Base-by-base conservation (phyloP, 2,888 invertebrate genomes). In the Apantesis nais region DNA sequence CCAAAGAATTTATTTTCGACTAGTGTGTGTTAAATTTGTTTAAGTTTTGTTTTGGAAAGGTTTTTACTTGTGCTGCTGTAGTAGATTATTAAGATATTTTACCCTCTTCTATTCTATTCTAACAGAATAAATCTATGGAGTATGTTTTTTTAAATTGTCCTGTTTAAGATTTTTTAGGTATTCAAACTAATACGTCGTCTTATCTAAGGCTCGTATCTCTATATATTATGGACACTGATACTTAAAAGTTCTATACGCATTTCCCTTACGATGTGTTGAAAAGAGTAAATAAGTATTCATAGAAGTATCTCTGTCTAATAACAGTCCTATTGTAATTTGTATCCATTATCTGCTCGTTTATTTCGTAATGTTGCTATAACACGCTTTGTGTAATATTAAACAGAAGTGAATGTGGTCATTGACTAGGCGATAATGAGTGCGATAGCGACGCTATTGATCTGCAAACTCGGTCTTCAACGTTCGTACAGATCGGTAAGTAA, bases 401-500 rank as follows among this genome's bases (percentile, higher is more conserved):
- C 37, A 67, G 48, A 66, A 66, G 62, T 66, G 69, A 74, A 79
- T 58, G 73, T 62, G 66, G 55, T 71, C 68, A 71, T 70, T 65
- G 68, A 74, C 62, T 65, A 76, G 67, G 74, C 63, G 79, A 76
- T 81, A 76, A 76, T 81, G 77, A 66, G 67, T 65, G 74, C 73
- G 77, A 77, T 76, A 68, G 65, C 74, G 79, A 72, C 69, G 73
- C 74, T 86, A 84, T 85, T 83, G 83, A 86, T 85, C 82, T 74
- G 71, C 75, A 74, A 72, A 73, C 74, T 75, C 70, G 48, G 37
- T 52, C 64, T 62, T 70, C 68, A 71, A 71, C 68, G 68, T 69
- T 65, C 67, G 74, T 75, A 79, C 79, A 83, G 80, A 85, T 84
- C 79, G 81, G 80, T 78, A 83, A 82, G 84, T 85, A 86, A 85